These are phyloP conservation scores for Sepioteuthis lessoniana DNA, from an alignment of 2,888 invertebrate species.

Conservation along the genomic window DNA sequence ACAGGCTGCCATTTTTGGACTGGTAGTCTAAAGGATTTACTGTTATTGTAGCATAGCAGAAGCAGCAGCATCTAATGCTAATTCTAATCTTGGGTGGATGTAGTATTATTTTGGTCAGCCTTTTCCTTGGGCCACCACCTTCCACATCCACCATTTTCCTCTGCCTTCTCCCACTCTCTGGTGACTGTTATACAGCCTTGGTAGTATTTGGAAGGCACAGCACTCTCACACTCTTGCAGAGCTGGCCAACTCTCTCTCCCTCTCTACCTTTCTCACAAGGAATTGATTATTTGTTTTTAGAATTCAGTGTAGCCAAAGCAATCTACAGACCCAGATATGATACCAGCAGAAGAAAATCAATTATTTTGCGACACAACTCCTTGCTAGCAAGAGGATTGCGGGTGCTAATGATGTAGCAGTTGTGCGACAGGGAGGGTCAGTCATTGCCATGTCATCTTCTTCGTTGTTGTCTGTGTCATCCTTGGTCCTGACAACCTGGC, in stretches of 20 bases:
- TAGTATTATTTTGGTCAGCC: not conserved
- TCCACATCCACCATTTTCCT: not conserved
- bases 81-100: not conserved
- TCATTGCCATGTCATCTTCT: constrained; percentile 23
- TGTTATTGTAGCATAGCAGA: constrained; percentile 33
- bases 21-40: constrained; percentile 18
- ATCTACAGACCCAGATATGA: constrained; percentile 37
- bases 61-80: not conserved
- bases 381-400: constrained; percentile 6
- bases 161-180: not conserved
- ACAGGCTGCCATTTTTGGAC: not conserved
- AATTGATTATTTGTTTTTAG: constrained; percentile 43
- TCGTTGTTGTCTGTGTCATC: not conserved
- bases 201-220: not conserved
- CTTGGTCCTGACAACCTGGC: constrained; percentile 38
- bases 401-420: constrained; percentile 38
- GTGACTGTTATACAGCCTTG: not conserved
- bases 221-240: not conserved
- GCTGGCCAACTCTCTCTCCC: not conserved
- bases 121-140: not conserved
- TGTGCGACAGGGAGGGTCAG: not conserved
- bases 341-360: constrained; percentile 41
- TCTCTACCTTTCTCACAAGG: not conserved
- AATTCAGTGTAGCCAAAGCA: constrained; percentile 43
- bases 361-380: not conserved